Base-by-base conservation (phyloP, 2,113 vertebrate species). In the Dipodomys merriami region DNA sequence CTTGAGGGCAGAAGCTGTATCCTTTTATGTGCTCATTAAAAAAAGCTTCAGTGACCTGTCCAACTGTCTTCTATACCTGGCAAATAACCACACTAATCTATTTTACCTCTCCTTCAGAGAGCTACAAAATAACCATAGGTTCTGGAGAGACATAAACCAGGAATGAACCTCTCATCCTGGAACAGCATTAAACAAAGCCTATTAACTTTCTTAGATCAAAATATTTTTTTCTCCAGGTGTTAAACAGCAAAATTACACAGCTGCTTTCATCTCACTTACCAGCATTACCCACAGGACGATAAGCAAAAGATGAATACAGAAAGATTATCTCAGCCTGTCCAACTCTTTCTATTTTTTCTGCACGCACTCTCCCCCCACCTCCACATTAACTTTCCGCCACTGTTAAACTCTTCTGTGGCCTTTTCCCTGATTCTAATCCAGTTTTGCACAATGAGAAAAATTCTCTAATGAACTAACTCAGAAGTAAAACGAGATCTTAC, bases 11-110 rank as follows among this genome's bases (percentile, higher is more conserved):
- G 33, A 92, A 27, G 22, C 12, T 80, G 19, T 33, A 64, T 3
- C 68, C 11, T 29, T 88, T 7, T 62, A 23, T 64, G 16, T 79
- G 35, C 68, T 95, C 67, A 81, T 86, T 92, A 96, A 93, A 81
- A n/a, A 79, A 77, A 77, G 33, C 57, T 72, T 44, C 29, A 30
- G 30, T 44, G 39, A 92, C 65, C 15, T 20, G 18, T 83, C 1
- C 6, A 11, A 35, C n/a, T 49, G 20, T 11, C 49, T 15, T 81
- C 8, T 84, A 33, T 74, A 33, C n/a, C 18, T 33, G 53, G 29
- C 18, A 57, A 2, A 57, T 12, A 80, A 16, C 1, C 7, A 3
- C 20, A 46, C 19, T 23, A 8, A 69, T 74, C 64, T 39, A 11
- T 35, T 33, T 64, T 2, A 0, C 10, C 16, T 81, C 11, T 83